Conservation (phyloP, 2,888 invertebrate genomes). For the Plebejus melissa region DNA sequence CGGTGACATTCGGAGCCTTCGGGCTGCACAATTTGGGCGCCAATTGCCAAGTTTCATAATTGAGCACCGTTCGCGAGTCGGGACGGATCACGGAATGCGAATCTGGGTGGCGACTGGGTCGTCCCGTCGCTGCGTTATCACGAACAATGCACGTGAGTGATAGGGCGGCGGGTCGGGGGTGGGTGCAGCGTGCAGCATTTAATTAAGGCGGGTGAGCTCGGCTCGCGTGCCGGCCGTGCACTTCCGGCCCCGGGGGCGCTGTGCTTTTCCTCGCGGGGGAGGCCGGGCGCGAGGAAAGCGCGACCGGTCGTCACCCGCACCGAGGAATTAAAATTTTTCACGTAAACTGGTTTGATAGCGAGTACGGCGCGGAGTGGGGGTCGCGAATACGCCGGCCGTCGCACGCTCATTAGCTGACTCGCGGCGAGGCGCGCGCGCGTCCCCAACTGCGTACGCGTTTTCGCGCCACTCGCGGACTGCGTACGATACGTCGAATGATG, state of each 20-base stretch:
- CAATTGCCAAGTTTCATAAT: constrained; percentile 20
- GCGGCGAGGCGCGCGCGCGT: constrained; percentile 70
- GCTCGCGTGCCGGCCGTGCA: constrained; percentile 74
- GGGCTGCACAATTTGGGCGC: constrained; percentile 29
- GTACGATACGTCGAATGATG: constrained; percentile 29
- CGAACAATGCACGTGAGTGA: constrained; percentile 36
- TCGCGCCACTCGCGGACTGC: constrained; percentile 29
- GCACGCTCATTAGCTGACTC: constrained; percentile 72
- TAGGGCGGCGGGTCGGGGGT: constrained; percentile 48
- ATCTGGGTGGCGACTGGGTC: constrained; percentile 5
- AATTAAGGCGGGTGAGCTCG: constrained; percentile 74
- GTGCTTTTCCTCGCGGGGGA: constrained; percentile 69
- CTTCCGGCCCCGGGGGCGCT: constrained; percentile 72
- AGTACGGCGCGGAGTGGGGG: constrained; percentile 71
- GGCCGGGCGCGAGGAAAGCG: constrained; percentile 65
- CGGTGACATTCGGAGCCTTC: constrained; percentile 34
- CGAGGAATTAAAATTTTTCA: constrained; percentile 75
- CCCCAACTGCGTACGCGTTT: constrained; percentile 37
- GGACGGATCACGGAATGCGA: background rate
- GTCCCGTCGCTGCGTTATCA: constrained; percentile 30
- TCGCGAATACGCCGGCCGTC: constrained; percentile 72
- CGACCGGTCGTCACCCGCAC: constrained; percentile 73
- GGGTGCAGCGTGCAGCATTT: constrained; percentile 69
- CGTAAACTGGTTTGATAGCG: constrained; percentile 78
- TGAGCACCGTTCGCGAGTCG: constrained; percentile 15